These are phyloP conservation scores for Eupithecia vulgata DNA, from an alignment of 2,888 invertebrate genomes.

Conservation along the genomic window DNA sequence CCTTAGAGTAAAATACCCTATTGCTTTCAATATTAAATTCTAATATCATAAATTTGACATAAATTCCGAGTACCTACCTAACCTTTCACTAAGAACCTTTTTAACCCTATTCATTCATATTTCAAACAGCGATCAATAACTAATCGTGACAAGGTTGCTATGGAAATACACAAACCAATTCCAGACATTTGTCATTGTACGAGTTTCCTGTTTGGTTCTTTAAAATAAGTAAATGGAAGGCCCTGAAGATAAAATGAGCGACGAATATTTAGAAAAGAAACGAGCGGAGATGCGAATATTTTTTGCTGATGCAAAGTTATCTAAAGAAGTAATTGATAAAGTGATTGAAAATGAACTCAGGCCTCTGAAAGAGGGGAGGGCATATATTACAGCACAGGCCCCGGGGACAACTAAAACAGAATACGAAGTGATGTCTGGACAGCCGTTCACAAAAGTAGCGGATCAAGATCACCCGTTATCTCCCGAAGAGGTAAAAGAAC, in stretches of 20 bases:
- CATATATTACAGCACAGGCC: constrained; percentile 71
- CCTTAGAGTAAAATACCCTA: no score
- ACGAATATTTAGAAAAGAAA: constrained; percentile 64
- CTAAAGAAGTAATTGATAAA: constrained; percentile 63
- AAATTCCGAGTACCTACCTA: background rate
- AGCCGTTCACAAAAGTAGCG: constrained; percentile 72
- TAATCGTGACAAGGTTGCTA: constrained; percentile 49
- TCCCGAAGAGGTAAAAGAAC: constrained; percentile 63
- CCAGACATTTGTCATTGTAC: constrained; percentile 16
- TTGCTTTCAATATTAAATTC: no score
- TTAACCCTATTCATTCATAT: constrained; percentile 24
- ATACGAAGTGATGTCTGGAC: constrained; percentile 77
- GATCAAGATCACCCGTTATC: constrained; percentile 65
- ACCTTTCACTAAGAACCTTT: constrained; percentile 4
- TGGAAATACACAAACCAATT: constrained; percentile 50
- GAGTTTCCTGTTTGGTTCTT: background rate
- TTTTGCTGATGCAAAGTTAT: constrained; percentile 67
- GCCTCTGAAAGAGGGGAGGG: constrained; percentile 55
- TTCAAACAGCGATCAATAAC: constrained; percentile 61
- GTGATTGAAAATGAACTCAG: constrained; percentile 74
- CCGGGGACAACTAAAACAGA: constrained; percentile 68
- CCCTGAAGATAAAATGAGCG: constrained; percentile 47
- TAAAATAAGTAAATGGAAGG: constrained; percentile 51
- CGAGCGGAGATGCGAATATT: constrained; percentile 65
- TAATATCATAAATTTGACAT: background rate